Evolutionary conservation across 2,797 vertebrate genomes (phyloP).

Genomic region (Aldrovandia affinis): DNA sequence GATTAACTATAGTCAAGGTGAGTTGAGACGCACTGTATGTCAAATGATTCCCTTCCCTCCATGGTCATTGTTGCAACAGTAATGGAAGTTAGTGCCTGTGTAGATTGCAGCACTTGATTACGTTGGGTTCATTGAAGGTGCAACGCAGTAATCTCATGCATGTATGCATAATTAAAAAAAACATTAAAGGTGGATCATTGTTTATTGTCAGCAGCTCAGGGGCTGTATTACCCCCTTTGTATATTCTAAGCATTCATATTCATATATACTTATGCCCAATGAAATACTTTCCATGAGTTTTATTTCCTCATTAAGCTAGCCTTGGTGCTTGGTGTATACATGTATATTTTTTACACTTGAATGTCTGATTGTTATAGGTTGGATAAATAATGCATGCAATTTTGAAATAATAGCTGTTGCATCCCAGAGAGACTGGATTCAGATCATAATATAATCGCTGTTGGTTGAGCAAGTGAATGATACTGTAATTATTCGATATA

Average conservation of each 20-base stretch:
- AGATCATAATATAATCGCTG: background rate
- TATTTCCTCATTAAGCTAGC: background rate
- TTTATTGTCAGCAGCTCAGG: constrained; percentile 12
- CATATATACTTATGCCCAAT: background rate
- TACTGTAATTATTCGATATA: background rate
- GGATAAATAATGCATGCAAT: background rate
- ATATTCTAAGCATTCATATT: background rate
- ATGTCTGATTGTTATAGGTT: background rate
- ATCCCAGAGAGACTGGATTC: background rate
- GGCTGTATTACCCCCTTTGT: background rate
- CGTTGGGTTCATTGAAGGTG: constrained; percentile 24
- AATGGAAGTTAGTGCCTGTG: constrained; percentile 9
- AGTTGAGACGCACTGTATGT: constrained; percentile 19
- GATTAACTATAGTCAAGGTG: constrained; percentile 34
- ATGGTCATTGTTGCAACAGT: constrained; percentile 28
- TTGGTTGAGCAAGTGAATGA: background rate
- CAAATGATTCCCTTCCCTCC: constrained; percentile 27
- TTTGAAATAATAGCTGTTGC: background rate
- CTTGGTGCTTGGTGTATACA: background rate
- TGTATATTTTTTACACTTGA: background rate
- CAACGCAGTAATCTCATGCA: constrained; percentile 41
- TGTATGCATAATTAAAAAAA: constrained; percentile 35
- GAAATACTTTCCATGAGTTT: background rate
- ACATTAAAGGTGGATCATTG: constrained; percentile 24
- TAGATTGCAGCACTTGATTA: constrained; percentile 34